These are phyloP conservation scores for Cryptoblepharus egeriae DNA, from an alignment of 2,797 vertebrate genomes.

Conservation along the genomic window DNA sequence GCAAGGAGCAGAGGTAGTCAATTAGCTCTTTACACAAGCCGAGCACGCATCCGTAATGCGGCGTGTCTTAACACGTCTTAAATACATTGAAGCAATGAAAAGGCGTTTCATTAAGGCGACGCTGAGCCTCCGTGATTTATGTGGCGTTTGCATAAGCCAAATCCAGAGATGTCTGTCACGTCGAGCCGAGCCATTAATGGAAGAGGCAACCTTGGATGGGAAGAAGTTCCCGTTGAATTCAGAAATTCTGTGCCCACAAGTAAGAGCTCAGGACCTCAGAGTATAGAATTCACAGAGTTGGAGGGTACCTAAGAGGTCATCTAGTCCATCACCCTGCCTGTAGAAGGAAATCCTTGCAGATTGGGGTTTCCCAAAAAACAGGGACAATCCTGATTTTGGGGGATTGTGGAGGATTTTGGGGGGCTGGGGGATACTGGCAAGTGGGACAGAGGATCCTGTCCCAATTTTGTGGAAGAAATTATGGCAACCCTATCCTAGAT, in stretches of 20 bases:
- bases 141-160: neutral
- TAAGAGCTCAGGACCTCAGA: neutral
- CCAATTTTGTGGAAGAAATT: too few species aligned
- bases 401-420: too few species aligned
- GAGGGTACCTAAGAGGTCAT: too few species aligned
- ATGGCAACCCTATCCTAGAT: too few species aligned
- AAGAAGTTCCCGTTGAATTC: neutral
- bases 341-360: too few species aligned
- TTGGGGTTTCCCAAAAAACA: too few species aligned
- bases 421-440: too few species aligned
- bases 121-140: neutral
- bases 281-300: too few species aligned
- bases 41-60: constrained; percentile 4
- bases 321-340: too few species aligned
- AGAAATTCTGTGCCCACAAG: neutral
- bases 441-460: too few species aligned
- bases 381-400: too few species aligned
- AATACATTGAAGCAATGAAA: neutral
- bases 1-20: constrained; percentile 9
- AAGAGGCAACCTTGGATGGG: neutral
- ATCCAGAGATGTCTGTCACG: neutral
- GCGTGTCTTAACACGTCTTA: constrained; percentile 16
- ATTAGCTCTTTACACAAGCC: constrained; percentile 12
- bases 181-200: neutral
- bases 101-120: neutral